A percentile compares a stretch with the other conserved stretches of the same genome.
Evolutionary conservation across 2,888 invertebrate genomes (phyloP).

Genomic region (Dasypogon diadema): DNA sequence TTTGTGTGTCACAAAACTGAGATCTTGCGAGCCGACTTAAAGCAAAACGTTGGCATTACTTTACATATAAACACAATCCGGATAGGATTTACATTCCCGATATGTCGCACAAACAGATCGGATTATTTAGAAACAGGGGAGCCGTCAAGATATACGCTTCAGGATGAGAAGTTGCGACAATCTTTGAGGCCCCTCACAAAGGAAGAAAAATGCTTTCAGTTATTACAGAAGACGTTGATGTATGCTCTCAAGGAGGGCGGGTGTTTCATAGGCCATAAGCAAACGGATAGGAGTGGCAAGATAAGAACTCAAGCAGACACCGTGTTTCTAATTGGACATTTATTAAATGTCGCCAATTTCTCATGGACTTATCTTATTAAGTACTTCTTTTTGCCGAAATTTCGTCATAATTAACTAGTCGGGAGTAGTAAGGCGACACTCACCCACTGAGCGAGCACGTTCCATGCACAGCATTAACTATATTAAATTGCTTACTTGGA

Average conservation of each 20-base stretch:
- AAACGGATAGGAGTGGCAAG: constrained; percentile 14
- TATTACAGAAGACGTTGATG: constrained; percentile 50
- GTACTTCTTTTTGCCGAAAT: constrained; percentile 21
- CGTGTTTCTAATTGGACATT: constrained; percentile 48
- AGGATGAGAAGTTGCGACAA: constrained; percentile 27
- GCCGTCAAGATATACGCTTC: constrained; percentile 9
- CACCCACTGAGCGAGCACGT: too few species aligned
- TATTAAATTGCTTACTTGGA: constrained; percentile 34
- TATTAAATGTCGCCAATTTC: constrained; percentile 49
- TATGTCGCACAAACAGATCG: constrained; percentile 48
- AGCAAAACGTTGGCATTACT: constrained; percentile 25
- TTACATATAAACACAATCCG: constrained; percentile 50
- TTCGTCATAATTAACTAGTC: constrained; percentile 27
- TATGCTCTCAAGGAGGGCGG: constrained; percentile 14
- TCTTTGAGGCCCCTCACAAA: constrained; percentile 22
- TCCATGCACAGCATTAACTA: constrained; percentile 23
- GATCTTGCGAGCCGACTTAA: constrained; percentile 22
- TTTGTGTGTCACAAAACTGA: not conserved
- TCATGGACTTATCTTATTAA: constrained; percentile 39
- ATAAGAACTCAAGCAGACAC: constrained; percentile 44
- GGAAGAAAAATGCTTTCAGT: constrained; percentile 49
- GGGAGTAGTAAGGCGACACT: too few species aligned
- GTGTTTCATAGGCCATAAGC: constrained; percentile 9
- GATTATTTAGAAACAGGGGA: constrained; percentile 19
- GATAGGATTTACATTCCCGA: constrained; percentile 50